Base-by-base conservation (phyloP, 2,113 vertebrate genomes). In the Mesoclemmys tuberculata region DNA sequence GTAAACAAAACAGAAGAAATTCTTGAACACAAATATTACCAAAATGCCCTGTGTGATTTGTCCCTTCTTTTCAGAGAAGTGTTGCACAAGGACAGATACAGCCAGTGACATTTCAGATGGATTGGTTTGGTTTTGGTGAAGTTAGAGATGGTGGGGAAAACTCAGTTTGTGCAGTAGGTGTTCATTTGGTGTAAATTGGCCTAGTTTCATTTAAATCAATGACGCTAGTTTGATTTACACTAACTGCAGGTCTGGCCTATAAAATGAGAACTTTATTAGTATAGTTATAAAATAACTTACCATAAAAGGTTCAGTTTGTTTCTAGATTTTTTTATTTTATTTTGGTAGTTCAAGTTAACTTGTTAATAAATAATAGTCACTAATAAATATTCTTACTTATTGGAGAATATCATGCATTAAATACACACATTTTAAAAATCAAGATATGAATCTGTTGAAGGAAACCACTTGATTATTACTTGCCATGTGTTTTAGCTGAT, bases 261-360 rank as follows among this genome's bases (percentile, higher is more conserved):
- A 52, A 52, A 52, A 52, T 52, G 51, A 52, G 51, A 52, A 52
- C 51, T 52, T 52, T 18, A 52, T 5, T 52, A 52, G 51, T 52
- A 14, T 52, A 52, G 51, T 29, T 29, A 58, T 58, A 58, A 58
- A 27, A 58, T 58, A 58, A 58, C 12, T 58, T 58, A 58, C 29
- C 56, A 58, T 58, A 26, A 58, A 58, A 58, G 56, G 29, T 58
- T 26, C 29, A 58, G 56, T 27, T 58, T 58, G 27, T 58, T 27
- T 58, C 9, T 26, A 58, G 8, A 46, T 46, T 85, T 94, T 94
- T 44, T 80, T 91, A 90, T 77, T 58, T 27, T 52, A 74, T 92
- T 92, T 94, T 84, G 55, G 94, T 88, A 94, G 94, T 81, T 84
- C 71, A 90, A 92, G 71, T 77, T 86, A 95, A 92, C 82, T 92